phyloP scores from a whole-genome alignment of 1,140 invertebrate species.

The Heliconius himera region DNA sequence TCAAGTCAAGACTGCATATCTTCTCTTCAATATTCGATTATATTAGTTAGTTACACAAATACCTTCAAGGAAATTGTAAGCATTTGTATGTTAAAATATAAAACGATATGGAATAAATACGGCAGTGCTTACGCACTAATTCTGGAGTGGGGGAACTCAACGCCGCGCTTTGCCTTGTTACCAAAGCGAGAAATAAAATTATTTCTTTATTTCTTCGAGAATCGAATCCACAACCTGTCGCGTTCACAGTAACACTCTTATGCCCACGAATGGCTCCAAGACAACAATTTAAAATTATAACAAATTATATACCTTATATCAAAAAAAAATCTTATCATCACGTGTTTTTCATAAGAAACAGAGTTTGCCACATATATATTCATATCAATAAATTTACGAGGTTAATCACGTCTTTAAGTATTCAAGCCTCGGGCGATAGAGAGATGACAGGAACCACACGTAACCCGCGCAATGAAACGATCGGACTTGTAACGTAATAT shows the following conservation, averaged over 20 bases:
- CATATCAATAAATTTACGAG: neutral
- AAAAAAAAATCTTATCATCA: neutral
- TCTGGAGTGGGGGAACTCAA: too few species aligned
- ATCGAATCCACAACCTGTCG: neutral
- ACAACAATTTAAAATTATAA: too few species aligned
- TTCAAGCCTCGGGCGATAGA: constrained; percentile 20
- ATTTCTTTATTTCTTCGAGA: neutral
- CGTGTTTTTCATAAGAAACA: neutral
- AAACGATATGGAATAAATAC: too few species aligned
- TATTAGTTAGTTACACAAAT: too few species aligned
- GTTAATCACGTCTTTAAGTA: constrained; percentile 8
- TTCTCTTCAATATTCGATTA: too few species aligned
- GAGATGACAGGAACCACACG: constrained; percentile 15
- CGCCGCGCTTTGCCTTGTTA: too few species aligned
- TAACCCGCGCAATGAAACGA: constrained; percentile 8
- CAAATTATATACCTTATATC: neutral
- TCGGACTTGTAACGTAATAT: constrained; percentile 11
- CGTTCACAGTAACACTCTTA: neutral
- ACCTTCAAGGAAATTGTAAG: too few species aligned
- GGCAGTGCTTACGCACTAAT: too few species aligned
- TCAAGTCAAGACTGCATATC: neutral
- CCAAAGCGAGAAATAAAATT: too few species aligned
- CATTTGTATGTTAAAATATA: too few species aligned
- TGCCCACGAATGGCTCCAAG: neutral
- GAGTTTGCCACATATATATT: neutral